Percentiles rank a stretch among this genome's conserved stretches.
These are phyloP conservation scores for Melanotaenia boesemani DNA, from an alignment of 2,797 vertebrate genomes.

Conservation along the genomic window DNA sequence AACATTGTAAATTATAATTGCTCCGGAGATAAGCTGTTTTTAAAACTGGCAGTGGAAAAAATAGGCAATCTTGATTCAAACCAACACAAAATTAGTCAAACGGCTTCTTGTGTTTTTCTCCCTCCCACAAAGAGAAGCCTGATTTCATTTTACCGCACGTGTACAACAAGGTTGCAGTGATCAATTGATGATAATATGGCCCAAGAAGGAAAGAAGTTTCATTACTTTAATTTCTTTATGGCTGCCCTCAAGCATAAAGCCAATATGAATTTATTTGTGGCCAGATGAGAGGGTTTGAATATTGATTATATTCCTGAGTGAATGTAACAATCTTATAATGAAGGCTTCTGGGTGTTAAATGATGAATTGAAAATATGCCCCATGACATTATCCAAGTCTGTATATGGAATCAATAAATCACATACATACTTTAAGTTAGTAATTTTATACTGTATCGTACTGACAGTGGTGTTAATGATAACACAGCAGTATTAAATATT, in stretches of 20 bases:
- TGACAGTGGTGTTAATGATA: constrained; percentile 9
- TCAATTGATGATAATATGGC: constrained; percentile 61
- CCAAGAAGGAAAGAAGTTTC: constrained; percentile 52
- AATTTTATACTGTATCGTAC: constrained; percentile 9
- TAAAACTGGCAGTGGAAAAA: constrained; percentile 65
- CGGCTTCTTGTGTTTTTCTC: constrained; percentile 28
- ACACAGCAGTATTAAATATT: constrained; percentile 26
- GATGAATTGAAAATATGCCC: constrained; percentile 20
- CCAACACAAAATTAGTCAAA: constrained; percentile 57
- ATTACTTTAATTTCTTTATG: constrained; percentile 69
- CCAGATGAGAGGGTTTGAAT: constrained; percentile 56
- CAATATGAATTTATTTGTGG: constrained; percentile 51
- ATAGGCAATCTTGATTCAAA: constrained; percentile 63
- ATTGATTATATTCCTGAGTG: constrained; percentile 69
- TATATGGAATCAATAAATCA: constrained; percentile 26
- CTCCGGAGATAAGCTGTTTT: constrained; percentile 61
- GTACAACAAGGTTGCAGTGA: constrained; percentile 46
- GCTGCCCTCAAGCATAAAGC: constrained; percentile 50
- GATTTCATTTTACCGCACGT: constrained; percentile 57
- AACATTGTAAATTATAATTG: constrained; percentile 60
- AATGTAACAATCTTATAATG: constrained; percentile 56
- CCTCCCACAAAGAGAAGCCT: constrained; percentile 24
- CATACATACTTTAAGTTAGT: constrained; percentile 2
- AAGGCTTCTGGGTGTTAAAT: constrained; percentile 33
- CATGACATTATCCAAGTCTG: not conserved